These are phyloP conservation scores for Callipepla californica DNA, from an alignment of 2,113 vertebrate genomes.

Conservation along the genomic window DNA sequence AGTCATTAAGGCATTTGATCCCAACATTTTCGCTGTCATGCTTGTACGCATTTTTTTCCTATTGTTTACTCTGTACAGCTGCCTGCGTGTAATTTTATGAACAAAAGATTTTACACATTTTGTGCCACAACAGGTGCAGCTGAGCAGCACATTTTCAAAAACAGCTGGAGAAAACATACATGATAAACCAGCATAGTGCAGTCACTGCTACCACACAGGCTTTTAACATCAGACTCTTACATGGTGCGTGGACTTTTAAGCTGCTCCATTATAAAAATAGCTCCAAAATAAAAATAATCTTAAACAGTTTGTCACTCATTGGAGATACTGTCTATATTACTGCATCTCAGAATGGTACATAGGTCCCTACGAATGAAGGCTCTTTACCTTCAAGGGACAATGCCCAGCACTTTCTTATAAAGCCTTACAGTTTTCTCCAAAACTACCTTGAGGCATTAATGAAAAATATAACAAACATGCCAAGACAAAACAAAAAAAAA, in stretches of 20 bases:
- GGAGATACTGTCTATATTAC: background rate
- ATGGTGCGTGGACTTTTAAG: background rate
- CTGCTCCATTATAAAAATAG: background rate
- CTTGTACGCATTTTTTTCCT: background rate
- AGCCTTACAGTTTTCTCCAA: background rate
- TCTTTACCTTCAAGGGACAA: background rate
- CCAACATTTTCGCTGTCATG: background rate
- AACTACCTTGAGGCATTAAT: background rate
- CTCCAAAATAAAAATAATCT: too few relatives aligned
- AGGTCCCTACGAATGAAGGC: background rate
- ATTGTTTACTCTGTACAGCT: background rate
- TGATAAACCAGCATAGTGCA: background rate
- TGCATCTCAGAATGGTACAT: background rate
- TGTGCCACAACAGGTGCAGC: background rate
- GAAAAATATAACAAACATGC: accelerated
- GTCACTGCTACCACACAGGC: background rate
- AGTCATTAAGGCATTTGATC: background rate
- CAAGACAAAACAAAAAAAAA: background rate
- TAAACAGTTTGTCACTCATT: background rate
- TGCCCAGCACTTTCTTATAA: background rate
- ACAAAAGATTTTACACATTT: background rate
- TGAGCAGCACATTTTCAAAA: background rate
- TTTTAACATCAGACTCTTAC: background rate
- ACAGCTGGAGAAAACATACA: accelerated
- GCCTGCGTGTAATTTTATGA: background rate